A percentile compares a stretch with the other conserved stretches of the same genome.
Evolutionary conservation across 2,888 invertebrate species (phyloP).

Genomic region (Ferrisia virgata): DNA sequence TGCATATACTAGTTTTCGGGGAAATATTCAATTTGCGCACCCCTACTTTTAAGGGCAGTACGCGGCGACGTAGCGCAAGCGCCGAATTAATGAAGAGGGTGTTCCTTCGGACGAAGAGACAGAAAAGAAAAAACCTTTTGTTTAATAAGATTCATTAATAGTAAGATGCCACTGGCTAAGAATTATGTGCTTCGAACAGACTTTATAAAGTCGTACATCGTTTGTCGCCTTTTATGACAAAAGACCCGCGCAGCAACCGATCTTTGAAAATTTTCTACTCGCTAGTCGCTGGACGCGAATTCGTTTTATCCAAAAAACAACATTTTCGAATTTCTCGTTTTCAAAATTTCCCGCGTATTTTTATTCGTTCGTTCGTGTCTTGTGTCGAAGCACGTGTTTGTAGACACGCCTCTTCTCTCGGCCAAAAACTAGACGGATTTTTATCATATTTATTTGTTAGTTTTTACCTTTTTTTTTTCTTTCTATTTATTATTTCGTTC

Average conservation of each 20-base stretch:
- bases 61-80: conserved; percentile 20
- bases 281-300: conserved; percentile 14
- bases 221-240: conserved; percentile 42
- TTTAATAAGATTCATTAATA: conserved; percentile 63
- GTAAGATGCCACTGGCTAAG: conserved; percentile 49
- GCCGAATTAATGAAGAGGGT: conserved; percentile 45
- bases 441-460: conserved; percentile 1
- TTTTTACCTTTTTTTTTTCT: neutral
- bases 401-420: conserved; percentile 42
- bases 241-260: conserved; percentile 40
- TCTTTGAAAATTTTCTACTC: conserved; percentile 36
- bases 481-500: neutral
- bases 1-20: too few species aligned
- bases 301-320: conserved; percentile 4
- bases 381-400: conserved; percentile 45
- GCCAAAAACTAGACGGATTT: conserved; percentile 34
- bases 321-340: conserved; percentile 13
- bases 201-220: conserved; percentile 45
- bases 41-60: conserved; percentile 45
- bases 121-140: conserved; percentile 51
- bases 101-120: conserved; percentile 43
- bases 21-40: conserved; percentile 44
- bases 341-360: conserved; percentile 43
- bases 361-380: conserved; percentile 42
- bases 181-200: conserved; percentile 46